Evolutionary conservation across 2,797 vertebrate genomes (phyloP), one percentile per base, ranked within the genome.

Genomic region (Silurus lanzhouensis): DNA sequence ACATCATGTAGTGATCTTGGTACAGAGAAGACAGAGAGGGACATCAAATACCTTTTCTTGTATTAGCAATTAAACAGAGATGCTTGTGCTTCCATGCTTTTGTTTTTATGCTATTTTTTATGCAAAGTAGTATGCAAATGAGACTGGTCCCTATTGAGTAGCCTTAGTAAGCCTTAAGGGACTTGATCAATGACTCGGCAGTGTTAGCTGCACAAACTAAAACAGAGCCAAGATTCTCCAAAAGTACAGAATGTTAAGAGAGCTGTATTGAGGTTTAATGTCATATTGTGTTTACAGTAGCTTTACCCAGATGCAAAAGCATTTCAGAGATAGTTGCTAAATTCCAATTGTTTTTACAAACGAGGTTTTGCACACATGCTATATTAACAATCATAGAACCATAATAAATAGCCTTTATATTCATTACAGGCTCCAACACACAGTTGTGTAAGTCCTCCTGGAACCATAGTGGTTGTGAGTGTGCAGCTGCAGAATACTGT

Each of bases 401-500:
- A 60, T 63, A 57, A 46, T 79, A 63, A 79, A 63, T 61, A 61
- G 4, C 25, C 20, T 61, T 27, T 9, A 60, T 63, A 79, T 25
- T 79, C 38, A 17, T 58, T 46, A 6, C 52, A 58, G 58, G 13
- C 48, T 27, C 44, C 72, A 38, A 7, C 76, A 17, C 58, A 31
- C 44, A 52, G 70, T 9, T 44, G 27, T 12, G 68, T 27, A 55
- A 75, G 74, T 55, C 31, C 15, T 58, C 55, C 46, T 17, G 2
- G 57, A 60, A 17, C 61, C 31, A 22, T 17, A 85, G n/a, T 15
- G 46, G 31, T 58, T 81, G 19, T 27, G 4, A 46, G 44, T 38
- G 20, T 55, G 68, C 85, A 81, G 82, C 58, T 84, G 68, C 76
- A 81, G 66, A 75, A 75, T 25, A 81, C 60, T 83, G 81, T 79